Conservation (phyloP, 2,797 vertebrate species). For the Tapera naevia region DNA sequence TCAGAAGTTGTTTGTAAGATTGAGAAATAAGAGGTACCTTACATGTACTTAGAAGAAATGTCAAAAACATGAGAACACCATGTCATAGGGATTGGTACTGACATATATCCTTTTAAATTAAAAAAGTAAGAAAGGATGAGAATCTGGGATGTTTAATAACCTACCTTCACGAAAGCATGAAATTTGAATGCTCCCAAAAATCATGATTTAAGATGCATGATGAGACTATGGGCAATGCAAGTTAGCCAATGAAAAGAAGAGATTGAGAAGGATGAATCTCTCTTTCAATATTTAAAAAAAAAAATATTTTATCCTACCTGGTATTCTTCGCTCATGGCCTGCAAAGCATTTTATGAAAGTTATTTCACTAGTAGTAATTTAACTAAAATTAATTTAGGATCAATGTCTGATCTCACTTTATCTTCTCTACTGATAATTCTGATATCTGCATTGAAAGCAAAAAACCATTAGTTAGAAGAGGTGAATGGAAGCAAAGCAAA, state of each 20-base stretch:
- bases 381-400: not conserved
- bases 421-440: not conserved
- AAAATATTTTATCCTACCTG: not conserved
- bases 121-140: not conserved
- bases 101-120: not conserved
- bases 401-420: not conserved
- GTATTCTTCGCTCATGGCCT: not conserved
- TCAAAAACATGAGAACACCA: slow-evolving; percentile 24
- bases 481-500: not conserved
- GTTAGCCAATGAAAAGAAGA: not conserved
- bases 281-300: not conserved
- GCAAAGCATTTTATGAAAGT: not conserved
- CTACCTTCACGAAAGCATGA: not conserved
- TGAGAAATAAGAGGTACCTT: not conserved
- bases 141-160: not conserved
- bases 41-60: not conserved
- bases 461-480: not conserved
- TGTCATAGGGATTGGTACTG: not conserved
- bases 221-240: not conserved
- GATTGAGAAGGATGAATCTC: not conserved
- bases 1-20: not conserved
- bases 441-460: not conserved
- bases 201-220: not conserved
- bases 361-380: not conserved
- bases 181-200: not conserved